Evolutionary conservation across 2,888 invertebrate genomes (phyloP), one percentile per base, ranked within the genome.

Genomic region (Notodonta ziczac): DNA sequence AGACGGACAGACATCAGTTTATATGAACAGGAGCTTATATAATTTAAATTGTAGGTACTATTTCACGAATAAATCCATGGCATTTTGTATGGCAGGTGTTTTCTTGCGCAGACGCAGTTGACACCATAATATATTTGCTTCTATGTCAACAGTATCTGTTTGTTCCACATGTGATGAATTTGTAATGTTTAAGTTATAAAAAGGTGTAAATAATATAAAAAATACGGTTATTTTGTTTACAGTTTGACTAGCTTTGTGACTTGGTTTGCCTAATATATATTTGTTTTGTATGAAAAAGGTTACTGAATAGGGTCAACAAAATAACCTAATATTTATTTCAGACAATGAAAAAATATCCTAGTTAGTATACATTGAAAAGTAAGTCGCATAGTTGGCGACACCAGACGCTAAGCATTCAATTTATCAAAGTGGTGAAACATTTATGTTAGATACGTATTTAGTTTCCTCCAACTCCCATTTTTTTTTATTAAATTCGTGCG

Each of bases 1-100:
- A 67, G 81, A 78, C 80, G 70, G 83, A 79, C 78, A 72, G 66
- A 62, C 76, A 69, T 76, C 69, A 62, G 57, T 63, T 79, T 78
- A 78, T 75, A 79, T 70, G 72, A 76, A 73, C 74, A 71, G 68
- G 66, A 67, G 58, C 70, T 72, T 80, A 24, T 24, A 24, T 24
- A 78, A 79, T 77, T 80, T 82, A 81, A 78, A 80, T 75, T 62
- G 73, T n/a, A n/a, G n/a, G n/a, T 68, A 58, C 40, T 62, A 62
- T 56, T 57, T 60, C 39, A 61, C 46, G 58, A 65, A 70, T 65
- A 73, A 75, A 75, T 73, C 65, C 58, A 62, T 54, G 6, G 59
- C 53, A 59, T 62, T 54, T 39, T 64, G 58, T 65, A 59, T 58
- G 32, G 69, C 77, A 77, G 77, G 74, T 78, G 79, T 68, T 73